Evolutionary conservation across 1,140 invertebrate species (phyloP).

Genomic region (Chymomyza costata): DNA sequence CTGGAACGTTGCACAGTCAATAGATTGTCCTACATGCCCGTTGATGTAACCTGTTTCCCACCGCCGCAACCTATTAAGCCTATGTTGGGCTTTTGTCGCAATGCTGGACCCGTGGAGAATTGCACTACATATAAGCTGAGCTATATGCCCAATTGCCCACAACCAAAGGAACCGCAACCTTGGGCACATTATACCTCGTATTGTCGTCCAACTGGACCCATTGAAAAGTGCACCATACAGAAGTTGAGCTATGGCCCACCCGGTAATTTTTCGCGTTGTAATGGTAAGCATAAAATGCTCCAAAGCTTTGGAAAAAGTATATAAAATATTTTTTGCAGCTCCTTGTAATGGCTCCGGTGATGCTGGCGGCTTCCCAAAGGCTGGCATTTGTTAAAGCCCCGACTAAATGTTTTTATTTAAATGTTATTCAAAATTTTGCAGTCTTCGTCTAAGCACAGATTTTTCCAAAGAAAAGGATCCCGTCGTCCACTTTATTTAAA

Average conservation of each 20-base stretch:
- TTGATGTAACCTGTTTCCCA: slow-evolving; percentile 69
- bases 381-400: slow-evolving; percentile 63
- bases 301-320: no score
- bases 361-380: slow-evolving; percentile 45
- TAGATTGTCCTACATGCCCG: slow-evolving; percentile 77
- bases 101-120: slow-evolving; percentile 75
- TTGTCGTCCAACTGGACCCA: slow-evolving; percentile 73
- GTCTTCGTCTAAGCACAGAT: slow-evolving; percentile 20
- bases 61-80: slow-evolving; percentile 45
- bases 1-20: slow-evolving; percentile 77
- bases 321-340: slow-evolving; percentile 31
- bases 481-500: no score
- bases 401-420: no score
- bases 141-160: slow-evolving; percentile 77
- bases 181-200: slow-evolving; percentile 76
- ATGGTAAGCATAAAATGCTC: slow-evolving; percentile 48
- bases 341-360: slow-evolving; percentile 35
- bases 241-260: slow-evolving; percentile 79
- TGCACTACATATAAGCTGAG: slow-evolving; percentile 78
- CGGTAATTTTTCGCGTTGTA: slow-evolving; percentile 62
- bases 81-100: slow-evolving; percentile 44
- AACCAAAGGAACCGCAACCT: slow-evolving; percentile 75
- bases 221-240: slow-evolving; percentile 77
- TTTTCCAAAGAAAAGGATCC: no score
- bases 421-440: slow-evolving; percentile 44